phyloP scores from a whole-genome alignment of 2,888 invertebrate genomes.

The Psylliodes chrysocephalus region DNA sequence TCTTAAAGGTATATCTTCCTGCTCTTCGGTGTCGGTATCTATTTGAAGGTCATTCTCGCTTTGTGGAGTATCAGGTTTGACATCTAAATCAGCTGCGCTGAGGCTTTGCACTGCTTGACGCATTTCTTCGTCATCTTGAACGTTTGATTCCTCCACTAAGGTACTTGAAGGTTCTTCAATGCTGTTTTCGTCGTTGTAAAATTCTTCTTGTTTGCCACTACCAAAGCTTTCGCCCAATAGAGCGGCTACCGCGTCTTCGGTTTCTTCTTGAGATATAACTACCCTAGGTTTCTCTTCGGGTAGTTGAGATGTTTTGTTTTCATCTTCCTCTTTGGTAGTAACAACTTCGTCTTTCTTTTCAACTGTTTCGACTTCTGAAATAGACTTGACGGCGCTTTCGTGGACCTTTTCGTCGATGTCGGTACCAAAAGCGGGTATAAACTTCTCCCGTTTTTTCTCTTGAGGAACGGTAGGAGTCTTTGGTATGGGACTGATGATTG shows the following conservation, averaged over 20 bases:
- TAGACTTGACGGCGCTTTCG: slow-evolving; percentile 84
- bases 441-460: slow-evolving; percentile 70
- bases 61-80: slow-evolving; percentile 86
- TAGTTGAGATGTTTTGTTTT: slow-evolving; percentile 42
- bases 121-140: slow-evolving; percentile 87
- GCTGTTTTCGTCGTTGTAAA: slow-evolving; percentile 67
- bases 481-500: slow-evolving; percentile 67
- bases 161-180: slow-evolving; percentile 59
- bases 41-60: slow-evolving; percentile 86
- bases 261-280: slow-evolving; percentile 90
- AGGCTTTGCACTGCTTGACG: slow-evolving; percentile 85
- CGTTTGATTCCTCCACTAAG: slow-evolving; percentile 76
- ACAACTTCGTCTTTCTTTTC: slow-evolving; percentile 47
- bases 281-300: slow-evolving; percentile 82
- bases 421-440: slow-evolving; percentile 74
- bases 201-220: slow-evolving; percentile 66
- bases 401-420: slow-evolving; percentile 77
- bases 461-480: slow-evolving; percentile 65
- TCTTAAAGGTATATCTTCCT: slow-evolving; percentile 68
- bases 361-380: slow-evolving; percentile 69
- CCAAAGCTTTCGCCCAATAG: slow-evolving; percentile 88
- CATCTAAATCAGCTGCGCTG: slow-evolving; percentile 74
- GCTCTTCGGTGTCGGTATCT: slow-evolving; percentile 86
- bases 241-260: slow-evolving; percentile 91
- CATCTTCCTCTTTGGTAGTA: slow-evolving; percentile 54